Evolutionary conservation across 2,113 vertebrate genomes (phyloP).

Genomic region (Cinclus cinclus): DNA sequence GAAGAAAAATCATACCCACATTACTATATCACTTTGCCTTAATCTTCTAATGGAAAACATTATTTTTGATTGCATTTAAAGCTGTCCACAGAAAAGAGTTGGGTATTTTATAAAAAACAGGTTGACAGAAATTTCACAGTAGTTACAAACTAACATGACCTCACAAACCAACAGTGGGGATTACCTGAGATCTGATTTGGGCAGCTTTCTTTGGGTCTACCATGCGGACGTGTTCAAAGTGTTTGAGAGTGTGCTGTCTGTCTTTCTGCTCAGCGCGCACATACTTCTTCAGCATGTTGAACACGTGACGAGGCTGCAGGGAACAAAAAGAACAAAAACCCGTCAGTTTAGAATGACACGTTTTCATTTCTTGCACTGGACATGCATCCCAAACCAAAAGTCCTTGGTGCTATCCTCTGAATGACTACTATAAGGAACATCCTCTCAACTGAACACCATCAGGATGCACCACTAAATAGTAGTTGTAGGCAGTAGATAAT

Average conservation of each 20-base stretch:
- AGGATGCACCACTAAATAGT: background rate
- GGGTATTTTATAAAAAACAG: background rate
- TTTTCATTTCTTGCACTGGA: background rate
- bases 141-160: background rate
- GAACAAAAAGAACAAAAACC: background rate
- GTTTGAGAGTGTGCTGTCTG: constrained; percentile 95
- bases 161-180: background rate
- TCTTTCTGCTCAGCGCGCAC: constrained; percentile 98
- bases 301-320: constrained; percentile 90
- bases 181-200: constrained; percentile 96
- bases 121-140: background rate
- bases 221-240: constrained; percentile 96
- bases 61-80: background rate
- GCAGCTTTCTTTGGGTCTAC: constrained; percentile 98
- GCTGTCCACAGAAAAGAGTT: background rate
- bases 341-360: background rate
- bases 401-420: background rate
- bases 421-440: background rate
- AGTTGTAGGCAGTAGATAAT: background rate
- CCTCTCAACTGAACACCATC: background rate
- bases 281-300: constrained; percentile 95
- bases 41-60: background rate
- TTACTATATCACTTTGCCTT: background rate
- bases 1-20: background rate
- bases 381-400: background rate